A percentile compares a stretch with the other conserved stretches of the same genome.
These are phyloP conservation scores for Himalopsyche anomala DNA, from an alignment of 2,888 invertebrate species.

Conservation along the genomic window DNA sequence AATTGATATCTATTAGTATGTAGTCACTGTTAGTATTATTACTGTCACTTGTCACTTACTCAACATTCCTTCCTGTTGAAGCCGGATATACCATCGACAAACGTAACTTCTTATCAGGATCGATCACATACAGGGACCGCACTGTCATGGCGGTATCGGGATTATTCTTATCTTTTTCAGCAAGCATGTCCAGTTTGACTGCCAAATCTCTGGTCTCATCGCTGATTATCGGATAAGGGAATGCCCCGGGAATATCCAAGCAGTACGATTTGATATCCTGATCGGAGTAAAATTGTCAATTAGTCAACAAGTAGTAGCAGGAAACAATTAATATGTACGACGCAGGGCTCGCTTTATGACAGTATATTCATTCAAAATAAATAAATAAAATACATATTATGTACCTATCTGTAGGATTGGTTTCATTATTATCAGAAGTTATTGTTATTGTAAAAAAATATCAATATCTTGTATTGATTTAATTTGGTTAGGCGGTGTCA, in stretches of 20 bases:
- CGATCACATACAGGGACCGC: conserved; percentile 87
- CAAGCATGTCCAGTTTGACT: conserved; percentile 86
- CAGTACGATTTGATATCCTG: conserved; percentile 84
- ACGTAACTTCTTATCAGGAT: conserved; percentile 87
- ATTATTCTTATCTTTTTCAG: conserved; percentile 82
- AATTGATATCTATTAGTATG: no score
- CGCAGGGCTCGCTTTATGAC: no score
- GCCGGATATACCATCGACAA: conserved; percentile 90
- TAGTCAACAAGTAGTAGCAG: no score
- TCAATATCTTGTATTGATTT: no score
- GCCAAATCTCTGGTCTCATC: conserved; percentile 85
- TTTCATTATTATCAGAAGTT: no score
- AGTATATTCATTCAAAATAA: no score
- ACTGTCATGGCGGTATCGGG: conserved; percentile 83
- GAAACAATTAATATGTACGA: no score
- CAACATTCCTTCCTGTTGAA: conserved; percentile 90
- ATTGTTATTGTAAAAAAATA: no score
- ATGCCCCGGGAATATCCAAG: conserved; percentile 82
- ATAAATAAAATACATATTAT: no score
- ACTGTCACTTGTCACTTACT: conserved; percentile 76
- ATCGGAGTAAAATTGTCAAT: background rate
- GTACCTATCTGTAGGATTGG: no score
- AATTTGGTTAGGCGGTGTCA: no score
- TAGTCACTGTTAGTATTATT: no score
- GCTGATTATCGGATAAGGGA: conserved; percentile 90